Base-by-base conservation (phyloP, 2,797 vertebrate genomes). In the Melopsittacus undulatus region DNA sequence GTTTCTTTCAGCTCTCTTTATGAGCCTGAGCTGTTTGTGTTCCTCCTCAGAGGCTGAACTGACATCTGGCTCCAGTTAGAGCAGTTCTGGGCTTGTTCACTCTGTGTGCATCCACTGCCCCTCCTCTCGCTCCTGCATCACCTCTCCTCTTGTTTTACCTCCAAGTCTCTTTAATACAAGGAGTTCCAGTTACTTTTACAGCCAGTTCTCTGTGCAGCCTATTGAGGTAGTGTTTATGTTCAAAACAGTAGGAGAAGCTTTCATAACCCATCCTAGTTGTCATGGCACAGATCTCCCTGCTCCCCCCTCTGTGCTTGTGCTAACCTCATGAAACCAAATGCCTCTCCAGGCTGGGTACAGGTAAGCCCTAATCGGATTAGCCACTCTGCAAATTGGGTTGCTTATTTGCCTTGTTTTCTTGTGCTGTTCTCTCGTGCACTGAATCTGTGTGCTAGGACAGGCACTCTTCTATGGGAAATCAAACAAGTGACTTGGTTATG, bases 331-430 rank as follows among this genome's bases (percentile, higher is more conserved):
- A 91, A 95, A 90, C 87, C 89, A 42, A 56, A 88, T 3, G 15
- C 91, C 69, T 63, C 20, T 46, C 4, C 23, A 10, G 69, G 87
- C 77, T 51, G 90, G 94, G 89, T 90, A 93, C 94, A 95, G 92
- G 95, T 96, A 93, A 97, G 94, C 95, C 91, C 91, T 81, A 30
- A 36, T 61, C 66, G 77, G 92, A 91, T 95, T 42, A 91, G 27
- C 82, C 4, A 30, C 79, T 75, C 89, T 59, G 91, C 85, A 90
- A 5, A 70, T 27, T 1, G 51, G 78, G 34, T 20, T 74, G 80
- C 14, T 77, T 48, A 5, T 78, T 86, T 80, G n/a, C 54, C 86
- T 78, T 87, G 83, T n/a, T 66, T 78, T 48, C 29, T 16, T 81
- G 45, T 42, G 72, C 92, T 56, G 54, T 56, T 56, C n/a, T 56